Percentiles rank a stretch among this genome's conserved stretches.
These are phyloP conservation scores for Caerostris extrusa DNA, from an alignment of 1,140 invertebrate species.

Conservation along the genomic window DNA sequence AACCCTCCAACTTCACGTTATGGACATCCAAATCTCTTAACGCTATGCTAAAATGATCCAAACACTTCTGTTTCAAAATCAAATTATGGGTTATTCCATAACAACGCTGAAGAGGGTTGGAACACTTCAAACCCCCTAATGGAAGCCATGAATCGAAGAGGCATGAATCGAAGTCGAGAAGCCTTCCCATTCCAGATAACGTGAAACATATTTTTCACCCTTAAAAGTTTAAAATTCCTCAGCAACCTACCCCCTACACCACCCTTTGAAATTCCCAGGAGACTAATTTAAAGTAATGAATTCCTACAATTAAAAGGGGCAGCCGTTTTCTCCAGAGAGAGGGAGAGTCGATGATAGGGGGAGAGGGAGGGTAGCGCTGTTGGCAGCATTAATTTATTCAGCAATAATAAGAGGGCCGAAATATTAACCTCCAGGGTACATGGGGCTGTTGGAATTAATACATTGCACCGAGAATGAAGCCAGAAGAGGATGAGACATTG, in stretches of 20 bases:
- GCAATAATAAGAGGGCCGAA: conserved; percentile 55
- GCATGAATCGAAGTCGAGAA: background rate
- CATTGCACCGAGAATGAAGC: conserved; percentile 21
- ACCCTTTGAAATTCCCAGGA: background rate
- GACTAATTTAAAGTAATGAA: conserved; percentile 60
- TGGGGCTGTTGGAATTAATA: conserved; percentile 44
- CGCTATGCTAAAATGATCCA: no score
- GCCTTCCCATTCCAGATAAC: background rate
- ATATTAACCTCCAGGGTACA: conserved; percentile 58
- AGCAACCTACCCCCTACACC: background rate
- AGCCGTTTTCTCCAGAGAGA: no score
- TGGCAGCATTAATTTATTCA: conserved; percentile 59
- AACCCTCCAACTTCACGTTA: no score
- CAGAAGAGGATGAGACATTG: conserved; percentile 23
- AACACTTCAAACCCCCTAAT: background rate
- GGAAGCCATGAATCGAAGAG: background rate
- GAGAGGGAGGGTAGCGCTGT: background rate
- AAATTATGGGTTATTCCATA: no score
- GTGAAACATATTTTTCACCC: conserved; percentile 10
- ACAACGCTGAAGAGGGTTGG: background rate
- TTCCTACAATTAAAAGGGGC: conserved; percentile 59
- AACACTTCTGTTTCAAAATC: no score
- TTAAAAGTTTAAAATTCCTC: conserved; percentile 40
- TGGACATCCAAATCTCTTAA: no score
- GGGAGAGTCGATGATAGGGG: background rate